Evolutionary conservation across 1,140 invertebrate genomes (phyloP).

Genomic region (Cydia pomonella): DNA sequence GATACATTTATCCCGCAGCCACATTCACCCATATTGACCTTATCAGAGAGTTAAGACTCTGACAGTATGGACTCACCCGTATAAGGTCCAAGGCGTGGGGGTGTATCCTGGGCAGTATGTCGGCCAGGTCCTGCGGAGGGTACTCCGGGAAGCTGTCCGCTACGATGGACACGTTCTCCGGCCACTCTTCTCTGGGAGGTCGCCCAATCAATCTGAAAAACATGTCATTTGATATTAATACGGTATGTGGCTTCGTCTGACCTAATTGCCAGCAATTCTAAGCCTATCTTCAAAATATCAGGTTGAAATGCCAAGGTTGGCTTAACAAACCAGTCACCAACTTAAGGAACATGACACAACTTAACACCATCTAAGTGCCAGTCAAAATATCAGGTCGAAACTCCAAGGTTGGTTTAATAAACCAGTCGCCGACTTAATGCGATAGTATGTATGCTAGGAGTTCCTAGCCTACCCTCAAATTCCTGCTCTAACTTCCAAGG

Average conservation of each 20-base stretch:
- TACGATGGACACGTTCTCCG: constrained; percentile 72
- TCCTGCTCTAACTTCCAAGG: background rate
- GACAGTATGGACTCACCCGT: constrained; percentile 52
- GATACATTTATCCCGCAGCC: too few species aligned
- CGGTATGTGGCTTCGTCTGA: background rate
- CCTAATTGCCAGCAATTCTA: background rate
- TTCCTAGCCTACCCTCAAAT: background rate
- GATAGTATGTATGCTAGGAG: too few species aligned
- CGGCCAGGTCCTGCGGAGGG: constrained; percentile 57
- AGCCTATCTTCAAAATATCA: background rate
- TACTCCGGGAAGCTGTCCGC: constrained; percentile 75
- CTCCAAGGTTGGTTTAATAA: background rate
- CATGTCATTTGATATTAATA: background rate
- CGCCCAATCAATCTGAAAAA: constrained; percentile 78
- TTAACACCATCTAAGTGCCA: constrained; percentile 73
- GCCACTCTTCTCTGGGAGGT: constrained; percentile 78
- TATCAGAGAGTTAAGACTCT: too few species aligned
- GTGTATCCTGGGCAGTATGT: constrained; percentile 61
- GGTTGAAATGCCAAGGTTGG: background rate
- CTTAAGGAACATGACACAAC: too few species aligned
- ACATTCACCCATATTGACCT: too few species aligned
- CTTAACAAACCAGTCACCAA: background rate
- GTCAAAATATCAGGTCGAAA: background rate
- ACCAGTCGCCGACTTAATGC: background rate
- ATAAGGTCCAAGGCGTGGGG: constrained; percentile 68